A percentile compares a stretch with the other conserved stretches of the same genome.
Conservation (phyloP, 1,140 invertebrate species). For the Caenorhabditis elegans region DNA sequence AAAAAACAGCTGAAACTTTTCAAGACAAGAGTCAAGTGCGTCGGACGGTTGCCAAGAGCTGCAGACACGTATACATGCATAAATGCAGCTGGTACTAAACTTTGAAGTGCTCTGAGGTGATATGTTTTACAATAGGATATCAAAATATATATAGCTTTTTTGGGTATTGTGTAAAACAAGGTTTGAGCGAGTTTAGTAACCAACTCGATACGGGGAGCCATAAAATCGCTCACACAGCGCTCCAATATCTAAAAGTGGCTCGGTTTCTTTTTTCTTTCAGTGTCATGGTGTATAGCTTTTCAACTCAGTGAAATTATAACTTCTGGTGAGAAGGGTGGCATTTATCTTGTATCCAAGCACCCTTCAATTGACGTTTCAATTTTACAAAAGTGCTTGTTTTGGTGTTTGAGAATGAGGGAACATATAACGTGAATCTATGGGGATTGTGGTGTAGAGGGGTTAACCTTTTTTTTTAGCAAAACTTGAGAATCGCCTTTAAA, state of each 20-base stretch:
- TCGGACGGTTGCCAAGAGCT: neutral
- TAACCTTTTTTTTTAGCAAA: too few species aligned
- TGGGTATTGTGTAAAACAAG: too few species aligned
- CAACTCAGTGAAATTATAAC: neutral
- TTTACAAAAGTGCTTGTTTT: neutral
- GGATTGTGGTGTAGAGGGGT: too few species aligned
- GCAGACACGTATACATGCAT: neutral
- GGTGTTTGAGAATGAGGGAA: too few species aligned
- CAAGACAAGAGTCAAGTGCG: neutral
- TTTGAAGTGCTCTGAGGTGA: neutral
- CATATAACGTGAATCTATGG: neutral
- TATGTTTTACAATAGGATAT: too few species aligned
- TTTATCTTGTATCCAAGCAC: neutral
- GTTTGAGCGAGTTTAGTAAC: too few species aligned
- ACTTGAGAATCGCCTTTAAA: too few species aligned
- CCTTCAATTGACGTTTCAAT: neutral
- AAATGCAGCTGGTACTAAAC: neutral
- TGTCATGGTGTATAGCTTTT: neutral
- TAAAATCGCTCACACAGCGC: too few species aligned
- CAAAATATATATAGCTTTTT: too few species aligned
- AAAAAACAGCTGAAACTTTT: neutral
- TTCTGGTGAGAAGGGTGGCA: neutral
- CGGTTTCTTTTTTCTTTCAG: neutral
- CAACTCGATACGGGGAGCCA: too few species aligned
- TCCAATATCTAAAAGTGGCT: neutral